Base-by-base conservation (phyloP, 2,797 vertebrate genomes). In the Chloroceryle amazona region DNA sequence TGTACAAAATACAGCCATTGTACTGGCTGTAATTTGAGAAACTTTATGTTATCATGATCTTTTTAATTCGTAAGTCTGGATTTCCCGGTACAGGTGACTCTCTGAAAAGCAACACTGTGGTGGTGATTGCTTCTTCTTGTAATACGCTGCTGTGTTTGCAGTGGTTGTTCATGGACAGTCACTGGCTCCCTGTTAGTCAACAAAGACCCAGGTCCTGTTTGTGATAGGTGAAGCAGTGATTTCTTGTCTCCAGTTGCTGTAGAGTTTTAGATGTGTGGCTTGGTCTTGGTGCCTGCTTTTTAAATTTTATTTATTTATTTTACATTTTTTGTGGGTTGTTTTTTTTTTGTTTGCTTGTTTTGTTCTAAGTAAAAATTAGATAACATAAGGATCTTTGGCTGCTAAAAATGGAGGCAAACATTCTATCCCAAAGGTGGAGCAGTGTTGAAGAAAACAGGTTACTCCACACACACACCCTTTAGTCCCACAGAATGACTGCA, bases 341-440 rank as follows among this genome's bases (percentile, higher is more conserved):
- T 26, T 13, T 26, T 28, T 16, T 51, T 28, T 28, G 49, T 28
- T 51, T 28, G 37, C 72, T 74, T 20, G 6, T 19, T 41, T 52
- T 25, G 15, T 13, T 11, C 76, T 35, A 1, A 52, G 15, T n/a
- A 25, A 80, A 70, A 60, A 4, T 0, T 11, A 4, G 47, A 31
- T 81, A 70, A 22, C 80, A 26, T 51, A 60, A 89, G 62, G 88
- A 76, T 86, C 42, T 89, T 76, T 61, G 62, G 18, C 63, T 80
- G 52, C 71, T 93, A 96, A 97, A 98, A 97, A 97, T 33, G 79
- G 87, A 97, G 96, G 80, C 83, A 97, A 98, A 98, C 98, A 98
- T 98, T 99, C 98, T 98, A 93, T 97, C 96, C 97, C 98, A 98
- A 99, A 98, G 96, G 96, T 98, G 96, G 98, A 98, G 94, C 83